A percentile compares a stretch with the other conserved stretches of the same genome.
Conservation (phyloP, 2,888 invertebrate genomes). For the Sinhomidia bicolor region DNA sequence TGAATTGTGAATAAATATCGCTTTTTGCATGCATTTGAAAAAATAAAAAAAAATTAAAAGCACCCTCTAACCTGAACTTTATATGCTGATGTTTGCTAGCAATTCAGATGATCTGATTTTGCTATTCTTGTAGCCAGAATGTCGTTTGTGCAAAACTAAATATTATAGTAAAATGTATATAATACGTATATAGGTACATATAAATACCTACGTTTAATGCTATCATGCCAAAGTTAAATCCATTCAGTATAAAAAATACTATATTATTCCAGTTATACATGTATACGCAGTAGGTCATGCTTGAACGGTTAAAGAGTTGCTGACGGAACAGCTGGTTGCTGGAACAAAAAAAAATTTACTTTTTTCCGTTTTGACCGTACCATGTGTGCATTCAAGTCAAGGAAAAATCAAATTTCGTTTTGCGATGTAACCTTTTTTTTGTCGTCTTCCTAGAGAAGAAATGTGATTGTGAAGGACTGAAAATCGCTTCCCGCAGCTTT, state of each 20-base stretch:
- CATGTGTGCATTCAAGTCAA: conserved; percentile 22
- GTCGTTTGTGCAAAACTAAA: no score
- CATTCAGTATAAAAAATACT: no score
- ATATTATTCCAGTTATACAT: no score
- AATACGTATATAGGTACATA: no score
- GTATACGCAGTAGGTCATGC: not conserved
- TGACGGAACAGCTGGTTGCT: conserved; percentile 24
- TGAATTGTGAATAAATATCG: not conserved
- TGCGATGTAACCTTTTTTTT: conserved; percentile 5
- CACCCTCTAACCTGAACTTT: no score
- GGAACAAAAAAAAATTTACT: not conserved
- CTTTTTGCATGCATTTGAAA: not conserved
- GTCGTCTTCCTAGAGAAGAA: no score
- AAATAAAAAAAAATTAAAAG: not conserved
- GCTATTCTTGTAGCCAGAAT: no score
- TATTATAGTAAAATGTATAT: no score
- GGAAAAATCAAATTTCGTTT: conserved; percentile 38
- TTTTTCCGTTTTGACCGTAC: not conserved
- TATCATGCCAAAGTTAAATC: no score
- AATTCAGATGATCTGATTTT: no score
- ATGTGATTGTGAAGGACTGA: not conserved
- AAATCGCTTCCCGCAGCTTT: not conserved
- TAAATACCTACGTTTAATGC: not conserved
- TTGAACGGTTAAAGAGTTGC: not conserved
- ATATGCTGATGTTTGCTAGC: no score